Evolutionary conservation across 2,888 invertebrate genomes (phyloP).

Genomic region (Cacoxenus indagator): DNA sequence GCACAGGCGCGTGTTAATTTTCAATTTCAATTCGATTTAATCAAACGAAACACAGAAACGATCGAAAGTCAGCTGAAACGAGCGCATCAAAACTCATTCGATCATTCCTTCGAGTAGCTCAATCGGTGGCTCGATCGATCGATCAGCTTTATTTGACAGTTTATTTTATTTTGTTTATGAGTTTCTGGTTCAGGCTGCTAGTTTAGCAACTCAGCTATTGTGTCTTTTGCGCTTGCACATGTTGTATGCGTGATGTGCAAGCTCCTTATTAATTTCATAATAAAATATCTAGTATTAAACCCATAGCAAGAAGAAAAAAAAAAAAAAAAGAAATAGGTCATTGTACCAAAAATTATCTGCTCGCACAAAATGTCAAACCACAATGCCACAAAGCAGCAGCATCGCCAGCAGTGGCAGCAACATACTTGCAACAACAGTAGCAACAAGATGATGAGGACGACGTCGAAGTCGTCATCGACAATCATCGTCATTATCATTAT

Average conservation of each 20-base stretch:
- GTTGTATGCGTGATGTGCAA: neutral
- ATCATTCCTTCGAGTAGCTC: too few relatives aligned
- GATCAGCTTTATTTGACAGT: slow-evolving; percentile 50
- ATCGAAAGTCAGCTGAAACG: too few relatives aligned
- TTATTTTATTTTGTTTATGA: neutral
- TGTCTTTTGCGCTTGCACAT: neutral
- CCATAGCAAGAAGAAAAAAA: too few relatives aligned
- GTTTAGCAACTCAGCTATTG: neutral
- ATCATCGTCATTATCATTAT: slow-evolving; percentile 50
- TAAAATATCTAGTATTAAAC: too few relatives aligned
- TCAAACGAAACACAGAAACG: slow-evolving; percentile 50
- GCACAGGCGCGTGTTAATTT: slow-evolving; percentile 50
- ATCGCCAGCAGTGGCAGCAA: slow-evolving; percentile 14
- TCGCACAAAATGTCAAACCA: slow-evolving; percentile 40
- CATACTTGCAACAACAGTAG: slow-evolving; percentile 48
- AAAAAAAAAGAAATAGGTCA: slow-evolving; percentile 35
- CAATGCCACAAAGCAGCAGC: neutral
- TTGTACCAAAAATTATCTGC: slow-evolving; percentile 26
- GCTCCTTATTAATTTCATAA: too few relatives aligned
- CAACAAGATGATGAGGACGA: slow-evolving; percentile 41
- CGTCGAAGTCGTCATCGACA: slow-evolving; percentile 37
- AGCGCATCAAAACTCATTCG: too few relatives aligned
- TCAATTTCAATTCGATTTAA: slow-evolving; percentile 63
- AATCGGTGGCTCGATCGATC: too few relatives aligned
- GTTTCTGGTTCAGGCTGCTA: neutral